Conservation (phyloP, 2,113 vertebrate species). For the Barbus barbus region DNA sequence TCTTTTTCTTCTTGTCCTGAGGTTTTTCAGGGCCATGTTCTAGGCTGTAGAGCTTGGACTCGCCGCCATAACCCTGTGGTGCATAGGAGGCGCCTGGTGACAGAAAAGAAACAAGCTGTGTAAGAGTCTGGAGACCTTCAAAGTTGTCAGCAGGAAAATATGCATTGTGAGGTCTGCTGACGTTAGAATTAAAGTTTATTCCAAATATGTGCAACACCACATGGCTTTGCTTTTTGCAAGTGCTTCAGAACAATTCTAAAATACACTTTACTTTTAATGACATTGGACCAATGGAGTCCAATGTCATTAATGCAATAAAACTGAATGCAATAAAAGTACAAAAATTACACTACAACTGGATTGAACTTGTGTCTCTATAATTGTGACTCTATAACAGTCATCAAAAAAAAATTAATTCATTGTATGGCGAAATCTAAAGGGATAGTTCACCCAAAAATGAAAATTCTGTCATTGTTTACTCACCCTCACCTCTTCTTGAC, state of each 20-base stretch:
- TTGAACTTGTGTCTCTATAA: neutral
- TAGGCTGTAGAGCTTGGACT: conserved; percentile 97
- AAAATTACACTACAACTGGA: neutral
- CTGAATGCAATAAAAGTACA: neutral
- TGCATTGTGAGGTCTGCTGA: conserved; percentile 2
- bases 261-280: conserved; percentile 3
- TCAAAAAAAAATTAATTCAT: too few relatives aligned
- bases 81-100: conserved; percentile 89
- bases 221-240: neutral
- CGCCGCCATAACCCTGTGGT: conserved; percentile 95
- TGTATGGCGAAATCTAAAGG: too few relatives aligned
- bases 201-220: conserved; percentile 2
- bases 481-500: too few relatives aligned
- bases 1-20: conserved; percentile 98
- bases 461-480: too few relatives aligned
- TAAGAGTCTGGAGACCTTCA: neutral
- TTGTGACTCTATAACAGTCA: neutral
- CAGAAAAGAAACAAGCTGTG: conserved; percentile 25
- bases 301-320: too few relatives aligned
- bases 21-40: conserved; percentile 95
- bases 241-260: neutral
- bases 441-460: too few relatives aligned
- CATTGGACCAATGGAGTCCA: neutral
- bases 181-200: neutral
- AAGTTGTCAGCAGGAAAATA: neutral